Evolutionary conservation across 2,888 invertebrate species (phyloP).

Genomic region (Drosophila pullipes): DNA sequence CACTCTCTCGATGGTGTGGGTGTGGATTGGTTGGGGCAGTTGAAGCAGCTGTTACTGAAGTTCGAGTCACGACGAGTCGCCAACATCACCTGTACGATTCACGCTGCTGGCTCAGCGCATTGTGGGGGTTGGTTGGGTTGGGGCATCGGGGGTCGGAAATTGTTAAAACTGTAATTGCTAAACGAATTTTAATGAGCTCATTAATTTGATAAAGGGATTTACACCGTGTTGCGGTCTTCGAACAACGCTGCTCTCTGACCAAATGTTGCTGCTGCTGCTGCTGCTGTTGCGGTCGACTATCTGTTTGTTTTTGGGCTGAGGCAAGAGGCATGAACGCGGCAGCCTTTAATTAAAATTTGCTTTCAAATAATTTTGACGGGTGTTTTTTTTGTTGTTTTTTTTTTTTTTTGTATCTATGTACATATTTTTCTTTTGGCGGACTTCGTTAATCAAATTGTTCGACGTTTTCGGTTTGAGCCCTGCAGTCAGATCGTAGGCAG

Average conservation of each 20-base stretch:
- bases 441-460: constrained; percentile 72
- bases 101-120: constrained; percentile 63
- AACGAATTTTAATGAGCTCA: constrained; percentile 84
- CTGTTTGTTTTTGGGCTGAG: constrained; percentile 13
- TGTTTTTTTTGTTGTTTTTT: neutral
- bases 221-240: constrained; percentile 75
- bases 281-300: constrained; percentile 51
- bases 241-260: constrained; percentile 43
- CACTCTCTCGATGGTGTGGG: neutral
- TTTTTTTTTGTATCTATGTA: neutral
- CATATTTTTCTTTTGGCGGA: constrained; percentile 2
- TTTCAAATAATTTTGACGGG: constrained; percentile 67
- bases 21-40: neutral
- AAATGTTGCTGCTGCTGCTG: constrained; percentile 49
- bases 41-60: constrained; percentile 37
- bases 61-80: constrained; percentile 10
- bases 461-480: constrained; percentile 32
- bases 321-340: constrained; percentile 3
- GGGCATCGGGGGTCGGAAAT: constrained; percentile 62
- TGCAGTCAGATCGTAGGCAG: constrained; percentile 1
- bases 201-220: constrained; percentile 83
- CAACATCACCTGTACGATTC: constrained; percentile 73
- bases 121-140: constrained; percentile 14
- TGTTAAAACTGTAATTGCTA: constrained; percentile 83
- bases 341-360: constrained; percentile 78